Base-by-base conservation (phyloP, 2,797 vertebrate species). In the Gobio occitaniae region DNA sequence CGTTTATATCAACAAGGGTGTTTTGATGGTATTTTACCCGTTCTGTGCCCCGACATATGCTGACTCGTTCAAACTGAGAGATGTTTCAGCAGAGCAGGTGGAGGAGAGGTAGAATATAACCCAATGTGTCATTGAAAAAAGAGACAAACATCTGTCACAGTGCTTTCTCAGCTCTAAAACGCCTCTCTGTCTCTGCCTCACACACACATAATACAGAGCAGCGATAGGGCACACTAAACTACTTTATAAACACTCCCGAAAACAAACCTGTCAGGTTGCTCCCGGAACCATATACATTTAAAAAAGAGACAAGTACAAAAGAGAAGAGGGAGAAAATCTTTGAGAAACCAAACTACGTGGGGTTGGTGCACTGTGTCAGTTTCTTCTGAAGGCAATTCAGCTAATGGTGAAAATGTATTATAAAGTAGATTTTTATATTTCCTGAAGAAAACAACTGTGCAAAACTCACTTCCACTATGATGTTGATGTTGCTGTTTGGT, bases 131-230 rank as follows among this genome's bases (percentile, higher is more conserved):
- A 76, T 50, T 66, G 70, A 61, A 77, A 68, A 66, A 74, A 71
- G 66, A 76, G 78, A 78, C 71, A 76, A 88, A 88, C 74, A 84
- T 78, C 85, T 88, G 85, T 86, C 78, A 48, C 47, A 19, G 63
- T 78, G 65, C 83, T 76, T 54, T 86, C 76, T 86, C 50, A 72
- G 82, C 81, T 75, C 77, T 69, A 86, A 78, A 83, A 68, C 1
- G 13, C 44, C 77, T 79, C 21, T 52, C 61, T 29, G 16, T 52
- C 69, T 80, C 25, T 44, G 44, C 50, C 66, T 44, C 52, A 56
- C 70, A 63, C 72, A 72, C 54, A 72, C 25, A 59, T 36, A 17
- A 65, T 48, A 63, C 44, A 41, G 61, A 76, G 47, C 29, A 65
- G 21, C 2, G 29, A 75, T 29, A 54, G 74, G 63, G 38, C 65